Evolutionary conservation across 2,888 invertebrate species (phyloP).

Genomic region (Tridacna gigas): DNA sequence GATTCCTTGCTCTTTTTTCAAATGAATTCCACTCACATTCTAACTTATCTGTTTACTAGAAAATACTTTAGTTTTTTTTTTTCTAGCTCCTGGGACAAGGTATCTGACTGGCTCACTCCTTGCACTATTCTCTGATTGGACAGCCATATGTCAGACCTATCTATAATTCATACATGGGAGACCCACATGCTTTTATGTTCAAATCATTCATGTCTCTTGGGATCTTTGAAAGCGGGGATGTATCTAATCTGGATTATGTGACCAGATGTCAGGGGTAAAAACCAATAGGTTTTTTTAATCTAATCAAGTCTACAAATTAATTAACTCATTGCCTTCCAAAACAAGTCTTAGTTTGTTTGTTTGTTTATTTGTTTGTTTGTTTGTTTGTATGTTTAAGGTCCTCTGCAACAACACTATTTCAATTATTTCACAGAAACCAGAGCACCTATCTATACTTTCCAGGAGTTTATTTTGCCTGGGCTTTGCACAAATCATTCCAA

Average conservation of each 20-base stretch:
- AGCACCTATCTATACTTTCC: no score
- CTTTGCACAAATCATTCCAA: no score
- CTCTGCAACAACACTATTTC: no score
- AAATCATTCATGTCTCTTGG: slow-evolving; percentile 11
- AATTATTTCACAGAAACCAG: no score
- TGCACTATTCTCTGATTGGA: not conserved
- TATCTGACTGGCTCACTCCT: slow-evolving; percentile 19
- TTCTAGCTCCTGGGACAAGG: not conserved
- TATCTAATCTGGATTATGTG: not conserved
- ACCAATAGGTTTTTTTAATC: slow-evolving; percentile 10
- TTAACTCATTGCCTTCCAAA: not conserved
- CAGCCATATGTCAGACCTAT: not conserved
- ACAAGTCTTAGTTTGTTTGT: not conserved
- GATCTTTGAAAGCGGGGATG: not conserved
- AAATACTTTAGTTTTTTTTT: slow-evolving; percentile 14
- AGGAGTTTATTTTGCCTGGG: no score
- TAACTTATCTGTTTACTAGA: slow-evolving; percentile 10
- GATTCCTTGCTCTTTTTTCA: not conserved
- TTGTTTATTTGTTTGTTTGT: not conserved
- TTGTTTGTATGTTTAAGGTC: not conserved
- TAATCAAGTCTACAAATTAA: slow-evolving; percentile 12
- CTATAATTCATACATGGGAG: slow-evolving; percentile 20
- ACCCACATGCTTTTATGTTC: slow-evolving; percentile 21
- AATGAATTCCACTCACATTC: slow-evolving; percentile 4
- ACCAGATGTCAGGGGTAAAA: slow-evolving; percentile 1